These are phyloP conservation scores for Elephas maximus DNA, from an alignment of 2,113 vertebrate species.

Conservation along the genomic window DNA sequence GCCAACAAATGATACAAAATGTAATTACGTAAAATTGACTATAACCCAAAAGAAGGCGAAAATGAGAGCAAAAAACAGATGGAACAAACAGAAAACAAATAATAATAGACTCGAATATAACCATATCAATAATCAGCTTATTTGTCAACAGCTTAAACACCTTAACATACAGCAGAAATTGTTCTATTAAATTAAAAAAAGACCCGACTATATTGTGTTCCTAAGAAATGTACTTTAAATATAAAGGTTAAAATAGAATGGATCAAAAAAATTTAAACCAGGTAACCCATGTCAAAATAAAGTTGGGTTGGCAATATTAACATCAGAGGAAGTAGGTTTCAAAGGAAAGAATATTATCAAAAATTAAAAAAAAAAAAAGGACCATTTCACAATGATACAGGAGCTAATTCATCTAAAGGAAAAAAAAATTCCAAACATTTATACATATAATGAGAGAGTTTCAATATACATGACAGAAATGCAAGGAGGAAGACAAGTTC, in stretches of 20 bases:
- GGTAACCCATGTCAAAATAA: neutral
- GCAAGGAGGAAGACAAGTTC: neutral
- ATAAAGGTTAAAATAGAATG: neutral
- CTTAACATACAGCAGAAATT: neutral
- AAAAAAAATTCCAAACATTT: neutral
- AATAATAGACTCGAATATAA: neutral
- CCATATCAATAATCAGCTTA: slow-evolving; percentile 4
- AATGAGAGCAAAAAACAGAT: neutral
- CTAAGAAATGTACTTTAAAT: neutral
- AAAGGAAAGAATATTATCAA: neutral
- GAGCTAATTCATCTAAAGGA: neutral
- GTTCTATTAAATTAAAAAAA: neutral
- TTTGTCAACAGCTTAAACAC: neutral
- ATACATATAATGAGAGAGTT: neutral
- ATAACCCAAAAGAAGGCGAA: neutral
- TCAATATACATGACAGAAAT: neutral
- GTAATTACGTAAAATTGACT: neutral
- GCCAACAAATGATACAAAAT: neutral
- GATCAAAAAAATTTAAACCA: neutral
- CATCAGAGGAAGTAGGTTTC: neutral
- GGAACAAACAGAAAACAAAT: neutral
- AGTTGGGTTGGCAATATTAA: neutral
- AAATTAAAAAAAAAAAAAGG: no score
- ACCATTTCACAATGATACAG: neutral
- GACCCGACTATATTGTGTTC: neutral